These are phyloP conservation scores for Laterallus jamaicensis DNA, from an alignment of 2,113 vertebrate species.

Conservation along the genomic window DNA sequence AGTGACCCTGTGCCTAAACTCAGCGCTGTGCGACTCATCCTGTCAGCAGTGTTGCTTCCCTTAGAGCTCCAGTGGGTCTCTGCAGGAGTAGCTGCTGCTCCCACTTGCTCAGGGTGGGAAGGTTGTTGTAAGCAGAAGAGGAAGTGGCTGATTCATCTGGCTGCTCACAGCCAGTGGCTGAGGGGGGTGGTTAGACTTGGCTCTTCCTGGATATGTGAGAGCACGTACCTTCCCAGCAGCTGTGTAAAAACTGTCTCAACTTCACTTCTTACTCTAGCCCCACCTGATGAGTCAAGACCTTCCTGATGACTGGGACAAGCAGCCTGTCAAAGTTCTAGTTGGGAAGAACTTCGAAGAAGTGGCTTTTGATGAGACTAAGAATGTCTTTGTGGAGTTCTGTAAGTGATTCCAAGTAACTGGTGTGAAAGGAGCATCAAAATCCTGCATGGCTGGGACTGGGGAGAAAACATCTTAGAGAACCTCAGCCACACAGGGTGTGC, in stretches of 20 bases:
- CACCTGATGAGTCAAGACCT: slow-evolving; percentile 98
- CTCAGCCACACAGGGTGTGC: too few species aligned
- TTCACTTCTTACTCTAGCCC: slow-evolving; percentile 74
- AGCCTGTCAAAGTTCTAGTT: slow-evolving; percentile 89
- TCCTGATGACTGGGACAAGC: slow-evolving; percentile 95
- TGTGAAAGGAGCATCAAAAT: background rate
- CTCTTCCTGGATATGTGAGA: background rate
- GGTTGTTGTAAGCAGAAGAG: background rate
- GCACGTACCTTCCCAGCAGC: background rate
- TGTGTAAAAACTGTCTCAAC: background rate
- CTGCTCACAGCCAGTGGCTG: background rate
- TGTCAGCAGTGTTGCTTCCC: background rate
- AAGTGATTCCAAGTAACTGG: slow-evolving; percentile 57
- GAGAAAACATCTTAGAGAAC: background rate
- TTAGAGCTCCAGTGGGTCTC: background rate
- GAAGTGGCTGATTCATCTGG: background rate
- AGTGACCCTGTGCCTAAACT: background rate
- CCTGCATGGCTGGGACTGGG: background rate
- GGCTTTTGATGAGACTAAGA: slow-evolving; percentile 87
- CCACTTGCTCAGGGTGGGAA: background rate
- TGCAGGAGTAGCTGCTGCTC: background rate
- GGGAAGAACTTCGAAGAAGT: slow-evolving; percentile 97
- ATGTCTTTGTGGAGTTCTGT: slow-evolving; percentile 98
- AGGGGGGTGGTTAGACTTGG: background rate
- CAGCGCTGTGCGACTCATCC: background rate